phyloP scores from a whole-genome alignment of 2,113 vertebrate genomes.

The Proterorhinus semilunaris region DNA sequence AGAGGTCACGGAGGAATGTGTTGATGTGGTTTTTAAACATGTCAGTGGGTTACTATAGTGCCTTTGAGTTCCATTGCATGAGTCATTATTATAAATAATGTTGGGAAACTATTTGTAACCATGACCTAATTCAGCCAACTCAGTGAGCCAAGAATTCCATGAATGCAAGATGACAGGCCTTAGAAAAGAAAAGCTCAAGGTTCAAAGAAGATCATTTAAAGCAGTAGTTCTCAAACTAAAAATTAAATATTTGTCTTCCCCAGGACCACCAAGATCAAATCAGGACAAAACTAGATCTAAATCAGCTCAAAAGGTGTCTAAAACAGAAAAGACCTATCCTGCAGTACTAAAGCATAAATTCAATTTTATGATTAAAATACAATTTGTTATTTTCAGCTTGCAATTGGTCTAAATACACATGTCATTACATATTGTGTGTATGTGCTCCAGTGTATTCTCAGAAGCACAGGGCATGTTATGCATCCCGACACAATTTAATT shows the following conservation, averaged over 20 bases:
- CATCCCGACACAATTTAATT: conserved; percentile 79
- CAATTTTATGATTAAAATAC: too few species aligned
- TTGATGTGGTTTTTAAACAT: background rate
- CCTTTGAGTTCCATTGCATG: background rate
- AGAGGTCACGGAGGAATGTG: background rate
- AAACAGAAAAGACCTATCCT: background rate
- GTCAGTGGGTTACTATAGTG: background rate
- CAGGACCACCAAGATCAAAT: too few species aligned
- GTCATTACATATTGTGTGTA: conserved; percentile 7
- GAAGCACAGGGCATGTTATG: conserved; percentile 63
- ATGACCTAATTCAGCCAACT: background rate
- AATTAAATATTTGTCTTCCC: too few species aligned
- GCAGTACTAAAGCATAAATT: too few species aligned
- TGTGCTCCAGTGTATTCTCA: conserved; percentile 23
- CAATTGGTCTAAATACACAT: conserved; percentile 5
- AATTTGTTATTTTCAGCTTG: background rate
- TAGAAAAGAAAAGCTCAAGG: background rate
- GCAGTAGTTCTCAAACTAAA: too few species aligned
- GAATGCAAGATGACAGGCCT: background rate
- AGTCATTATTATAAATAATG: background rate
- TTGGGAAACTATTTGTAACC: background rate
- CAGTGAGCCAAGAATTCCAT: background rate
- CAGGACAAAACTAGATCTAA: background rate
- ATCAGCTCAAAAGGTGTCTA: background rate
- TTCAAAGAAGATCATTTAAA: background rate